A percentile compares a stretch with the other conserved stretches of the same genome.
Conservation (phyloP, 2,113 vertebrate genomes). For the Pachypanchax playfairii region DNA sequence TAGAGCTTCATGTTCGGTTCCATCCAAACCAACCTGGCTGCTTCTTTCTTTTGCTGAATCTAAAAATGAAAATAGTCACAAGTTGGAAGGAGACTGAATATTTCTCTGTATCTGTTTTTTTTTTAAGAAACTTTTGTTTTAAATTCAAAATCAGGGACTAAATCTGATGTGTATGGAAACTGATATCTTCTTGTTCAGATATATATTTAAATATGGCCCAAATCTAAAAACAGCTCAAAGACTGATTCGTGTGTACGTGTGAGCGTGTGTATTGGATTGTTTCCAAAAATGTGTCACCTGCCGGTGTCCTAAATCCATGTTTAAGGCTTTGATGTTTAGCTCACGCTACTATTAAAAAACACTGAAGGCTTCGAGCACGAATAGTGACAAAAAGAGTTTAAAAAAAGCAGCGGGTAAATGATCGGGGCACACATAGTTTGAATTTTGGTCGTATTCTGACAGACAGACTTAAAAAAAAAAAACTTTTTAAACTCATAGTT, state of each 20-base stretch:
- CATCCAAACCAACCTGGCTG: constrained; percentile 33
- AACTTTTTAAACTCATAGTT: no score
- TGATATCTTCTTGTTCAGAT: constrained; percentile 6
- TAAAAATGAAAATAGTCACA: no score
- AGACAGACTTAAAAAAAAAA: no score
- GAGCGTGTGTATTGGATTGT: background rate
- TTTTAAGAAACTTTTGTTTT: no score
- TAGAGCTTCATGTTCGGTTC: no score
- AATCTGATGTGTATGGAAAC: no score
- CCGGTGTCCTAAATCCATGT: constrained; percentile 22
- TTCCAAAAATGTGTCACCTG: constrained; percentile 19
- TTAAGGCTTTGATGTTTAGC: constrained; percentile 20
- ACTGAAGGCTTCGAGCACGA: background rate
- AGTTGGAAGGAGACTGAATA: no score
- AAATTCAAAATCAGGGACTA: constrained; percentile 10
- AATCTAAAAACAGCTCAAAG: constrained; percentile 1
- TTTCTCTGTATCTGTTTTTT: no score
- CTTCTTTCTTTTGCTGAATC: constrained; percentile 7
- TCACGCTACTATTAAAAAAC: background rate
- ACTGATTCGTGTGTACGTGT: no score
- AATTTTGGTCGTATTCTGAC: background rate
- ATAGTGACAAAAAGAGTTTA: background rate
- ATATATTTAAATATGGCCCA: background rate
- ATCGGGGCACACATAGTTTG: background rate
- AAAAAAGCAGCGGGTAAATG: background rate